phyloP scores from a whole-genome alignment of 2,797 vertebrate genomes.

The Helostoma temminkii region DNA sequence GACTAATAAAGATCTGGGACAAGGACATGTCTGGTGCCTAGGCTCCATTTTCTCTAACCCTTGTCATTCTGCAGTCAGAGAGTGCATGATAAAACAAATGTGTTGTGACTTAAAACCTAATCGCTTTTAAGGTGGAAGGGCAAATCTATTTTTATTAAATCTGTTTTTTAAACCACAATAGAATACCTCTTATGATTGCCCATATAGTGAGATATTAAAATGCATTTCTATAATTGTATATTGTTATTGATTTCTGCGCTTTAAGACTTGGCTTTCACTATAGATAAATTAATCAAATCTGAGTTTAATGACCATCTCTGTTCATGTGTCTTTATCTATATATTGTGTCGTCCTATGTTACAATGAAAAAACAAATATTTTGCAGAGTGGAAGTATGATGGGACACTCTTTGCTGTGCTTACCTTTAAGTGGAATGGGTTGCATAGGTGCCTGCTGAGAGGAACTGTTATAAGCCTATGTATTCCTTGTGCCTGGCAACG shows the following conservation, averaged over 20 bases:
- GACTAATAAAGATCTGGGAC: slow-evolving; percentile 28
- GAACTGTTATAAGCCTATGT: slow-evolving; percentile 77
- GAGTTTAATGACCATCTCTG: slow-evolving; percentile 23
- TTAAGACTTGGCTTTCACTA: slow-evolving; percentile 37
- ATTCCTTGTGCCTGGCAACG: slow-evolving; percentile 79
- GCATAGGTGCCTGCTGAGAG: slow-evolving; percentile 67
- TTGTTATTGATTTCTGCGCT: slow-evolving; percentile 64
- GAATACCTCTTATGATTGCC: slow-evolving; percentile 22
- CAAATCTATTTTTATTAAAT: neutral
- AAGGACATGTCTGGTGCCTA: slow-evolving; percentile 13
- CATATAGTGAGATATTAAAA: slow-evolving; percentile 39
- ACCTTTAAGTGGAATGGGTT: slow-evolving; percentile 70
- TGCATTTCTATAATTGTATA: slow-evolving; percentile 62
- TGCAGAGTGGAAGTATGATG: slow-evolving; percentile 29
- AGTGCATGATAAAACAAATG: slow-evolving; percentile 13
- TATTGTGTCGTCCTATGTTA: slow-evolving; percentile 21
- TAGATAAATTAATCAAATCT: slow-evolving; percentile 48
- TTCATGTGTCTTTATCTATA: slow-evolving; percentile 18
- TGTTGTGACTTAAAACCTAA: slow-evolving; percentile 14
- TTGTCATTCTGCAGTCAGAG: slow-evolving; percentile 2
- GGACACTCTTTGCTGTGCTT: slow-evolving; percentile 42
- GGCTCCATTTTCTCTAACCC: slow-evolving; percentile 29
- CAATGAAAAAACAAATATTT: slow-evolving; percentile 21
- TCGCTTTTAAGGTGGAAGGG: slow-evolving; percentile 2
- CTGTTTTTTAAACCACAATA: neutral